These are phyloP conservation scores for Anguilla pacifica DNA, from an alignment of 2,797 vertebrate genomes.

Conservation along the genomic window DNA sequence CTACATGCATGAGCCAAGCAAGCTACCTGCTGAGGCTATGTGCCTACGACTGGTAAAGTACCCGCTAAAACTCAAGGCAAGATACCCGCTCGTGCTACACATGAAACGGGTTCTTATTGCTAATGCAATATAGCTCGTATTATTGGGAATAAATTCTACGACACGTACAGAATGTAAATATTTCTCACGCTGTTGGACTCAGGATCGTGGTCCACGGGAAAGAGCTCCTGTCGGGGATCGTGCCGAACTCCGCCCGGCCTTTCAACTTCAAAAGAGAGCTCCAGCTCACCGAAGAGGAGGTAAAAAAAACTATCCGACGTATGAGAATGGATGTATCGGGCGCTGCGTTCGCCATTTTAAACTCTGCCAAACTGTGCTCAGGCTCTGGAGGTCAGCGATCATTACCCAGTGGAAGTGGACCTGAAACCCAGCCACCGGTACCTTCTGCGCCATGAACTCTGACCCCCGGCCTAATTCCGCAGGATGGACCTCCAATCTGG, in stretches of 20 bases:
- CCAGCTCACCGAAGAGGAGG: conserved; percentile 76
- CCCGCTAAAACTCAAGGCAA: no score
- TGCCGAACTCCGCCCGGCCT: conserved; percentile 74
- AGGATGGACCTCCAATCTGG: not conserved
- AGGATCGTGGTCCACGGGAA: conserved; percentile 81
- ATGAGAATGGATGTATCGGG: not conserved
- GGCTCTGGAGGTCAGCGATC: conserved; percentile 82
- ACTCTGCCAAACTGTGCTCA: conserved; percentile 45
- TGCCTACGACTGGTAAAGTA: no score
- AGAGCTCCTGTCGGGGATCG: conserved; percentile 69
- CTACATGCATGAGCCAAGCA: no score
- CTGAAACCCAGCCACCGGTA: conserved; percentile 70
- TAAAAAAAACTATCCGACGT: conserved; percentile 42
- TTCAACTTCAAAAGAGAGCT: conserved; percentile 80
- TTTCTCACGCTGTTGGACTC: conserved; percentile 18
- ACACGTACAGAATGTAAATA: not conserved
- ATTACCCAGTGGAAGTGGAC: conserved; percentile 84
- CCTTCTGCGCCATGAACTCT: conserved; percentile 71
- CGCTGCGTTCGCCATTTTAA: not conserved
- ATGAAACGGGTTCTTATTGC: not conserved
- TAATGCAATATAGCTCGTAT: no score
- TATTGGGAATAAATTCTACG: not conserved
- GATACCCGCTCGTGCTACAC: not conserved
- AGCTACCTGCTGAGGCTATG: not conserved
- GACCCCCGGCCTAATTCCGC: conserved; percentile 22